Evolutionary conservation across 2,888 invertebrate genomes (phyloP), one percentile per base, ranked within the genome.

Genomic region (Neoitamus cyanurus): DNA sequence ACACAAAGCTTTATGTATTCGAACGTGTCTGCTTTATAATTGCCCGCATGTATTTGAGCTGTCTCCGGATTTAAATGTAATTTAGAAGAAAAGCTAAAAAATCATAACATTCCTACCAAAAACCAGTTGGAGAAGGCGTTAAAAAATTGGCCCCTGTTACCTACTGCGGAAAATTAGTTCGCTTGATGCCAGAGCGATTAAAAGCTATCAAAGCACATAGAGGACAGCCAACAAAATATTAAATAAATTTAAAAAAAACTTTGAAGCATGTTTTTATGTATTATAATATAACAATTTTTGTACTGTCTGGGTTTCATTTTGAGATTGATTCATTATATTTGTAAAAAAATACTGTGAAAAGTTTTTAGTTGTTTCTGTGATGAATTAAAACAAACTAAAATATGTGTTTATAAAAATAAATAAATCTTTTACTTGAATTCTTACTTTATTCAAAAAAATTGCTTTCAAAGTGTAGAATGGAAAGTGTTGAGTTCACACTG

Each of bases 1-100:
- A 34, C 86, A 84, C 83, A 85, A 78, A n/a, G 84, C 85, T 6
- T 68, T 84, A 13, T 69, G 78, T 72, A 77, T 85, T 3, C 85
- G 83, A 37, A 37, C 83, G 31, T 87, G 85, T 85, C 31, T 86
- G 28, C 58, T 86, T 0, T 86, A 86, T 70, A 85, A 87, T 28
- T 82, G 80, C 4, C 78, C 77, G 34, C 84, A 86, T 11, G 84
- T 85, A 48, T 36, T 86, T 4, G 48, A 85, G 46, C 85, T 86
- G 85, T 86, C 85, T 48, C 86, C 86, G 48, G 86, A 86, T 42
- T 48, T 87, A 34, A 86, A 86, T 82, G 80, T 85, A 5, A 87
- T 25, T 75, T 87, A 85, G 89, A 90, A 78, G 13, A 9, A 70
- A 28, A 28, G 13, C 30, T 70, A 70, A 28, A 13, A 28, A 70